These are phyloP conservation scores for Eueides isabella DNA, from an alignment of 1,140 invertebrate genomes.

Conservation along the genomic window DNA sequence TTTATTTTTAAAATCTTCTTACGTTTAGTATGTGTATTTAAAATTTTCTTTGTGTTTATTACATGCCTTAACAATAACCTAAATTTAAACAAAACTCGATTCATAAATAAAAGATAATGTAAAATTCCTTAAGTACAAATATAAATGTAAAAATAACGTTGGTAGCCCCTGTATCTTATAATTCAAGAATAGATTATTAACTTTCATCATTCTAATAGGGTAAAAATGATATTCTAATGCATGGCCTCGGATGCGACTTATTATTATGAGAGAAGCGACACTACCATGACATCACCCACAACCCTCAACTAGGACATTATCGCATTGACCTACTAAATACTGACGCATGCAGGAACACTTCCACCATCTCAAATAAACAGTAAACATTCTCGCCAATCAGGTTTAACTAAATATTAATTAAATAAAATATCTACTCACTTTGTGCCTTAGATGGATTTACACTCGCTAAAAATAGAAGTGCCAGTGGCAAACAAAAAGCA, in stretches of 20 bases:
- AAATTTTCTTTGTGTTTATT: background rate
- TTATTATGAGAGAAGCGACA: conserved; percentile 33
- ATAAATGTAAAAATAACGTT: conserved; percentile 5
- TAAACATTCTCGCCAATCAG: conserved; percentile 15
- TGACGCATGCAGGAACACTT: conserved; percentile 25
- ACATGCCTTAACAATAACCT: background rate
- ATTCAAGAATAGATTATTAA: background rate
- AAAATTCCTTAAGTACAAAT: background rate
- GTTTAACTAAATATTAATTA: conserved; percentile 25
- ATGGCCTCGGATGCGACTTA: conserved; percentile 3
- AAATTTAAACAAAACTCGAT: background rate
- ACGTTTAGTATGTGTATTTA: no score
- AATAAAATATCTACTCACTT: conserved; percentile 52
- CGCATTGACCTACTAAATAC: conserved; percentile 39
- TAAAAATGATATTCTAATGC: conserved; percentile 3
- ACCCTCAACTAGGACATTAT: conserved; percentile 37
- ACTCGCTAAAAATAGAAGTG: conserved; percentile 66
- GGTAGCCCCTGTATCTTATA: background rate
- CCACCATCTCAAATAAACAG: conserved; percentile 10
- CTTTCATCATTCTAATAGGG: background rate
- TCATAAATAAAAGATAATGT: background rate
- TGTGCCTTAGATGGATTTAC: conserved; percentile 55
- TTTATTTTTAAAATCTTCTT: no score
- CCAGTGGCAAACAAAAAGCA: conserved; percentile 47
- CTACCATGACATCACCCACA: conserved; percentile 42